Evolutionary conservation across 2,888 invertebrate species (phyloP), one percentile per base, ranked within the genome.

Genomic region (Steinernema scapterisci): DNA sequence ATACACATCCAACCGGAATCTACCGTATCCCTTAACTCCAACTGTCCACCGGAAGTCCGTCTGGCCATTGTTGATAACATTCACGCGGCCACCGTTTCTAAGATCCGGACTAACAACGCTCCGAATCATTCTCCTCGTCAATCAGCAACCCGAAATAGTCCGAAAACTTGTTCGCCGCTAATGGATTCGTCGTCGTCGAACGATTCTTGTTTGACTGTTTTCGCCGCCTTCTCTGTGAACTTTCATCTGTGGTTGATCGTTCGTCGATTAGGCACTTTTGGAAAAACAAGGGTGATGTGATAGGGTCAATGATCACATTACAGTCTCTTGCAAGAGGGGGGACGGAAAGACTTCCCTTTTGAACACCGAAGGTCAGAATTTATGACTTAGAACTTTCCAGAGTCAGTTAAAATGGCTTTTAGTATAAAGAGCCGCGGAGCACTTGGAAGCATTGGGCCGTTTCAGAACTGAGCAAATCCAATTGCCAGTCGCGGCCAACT

Each of bases 381-480:
- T n/a, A n/a, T n/a, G n/a, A n/a, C n/a, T n/a, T n/a, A n/a, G n/a
- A n/a, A n/a, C n/a, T n/a, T n/a, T n/a, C n/a, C n/a, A n/a, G 9
- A 38, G 9, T 38, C 38, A 38, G 9, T 38, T 38, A 38, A 38
- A 38, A 9, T 38, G 38, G 9, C 19, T 48, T 19, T 54, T 54
- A 54, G 25, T 21, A 11, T 13, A 19, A 9, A 54, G 23, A 2
- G 54, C 54, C 1, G 23, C 23, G 1, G 54, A 54, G 25, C 54
- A 54, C 25, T 54, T 54, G 11, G 54, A 54, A 2, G 54, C 54
- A 54, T 54, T 54, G 3, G 54, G 25, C 13, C 54, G 7, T 5
- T 54, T 54, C 54, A 54, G 2, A 16, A 54, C 54, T 11, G 54
- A 54, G 51, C 81, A 83, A 45, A 81, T 83, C 83, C 81, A 81